Base-by-base conservation (phyloP, 2,888 invertebrate genomes). In the Conomelus anceps region DNA sequence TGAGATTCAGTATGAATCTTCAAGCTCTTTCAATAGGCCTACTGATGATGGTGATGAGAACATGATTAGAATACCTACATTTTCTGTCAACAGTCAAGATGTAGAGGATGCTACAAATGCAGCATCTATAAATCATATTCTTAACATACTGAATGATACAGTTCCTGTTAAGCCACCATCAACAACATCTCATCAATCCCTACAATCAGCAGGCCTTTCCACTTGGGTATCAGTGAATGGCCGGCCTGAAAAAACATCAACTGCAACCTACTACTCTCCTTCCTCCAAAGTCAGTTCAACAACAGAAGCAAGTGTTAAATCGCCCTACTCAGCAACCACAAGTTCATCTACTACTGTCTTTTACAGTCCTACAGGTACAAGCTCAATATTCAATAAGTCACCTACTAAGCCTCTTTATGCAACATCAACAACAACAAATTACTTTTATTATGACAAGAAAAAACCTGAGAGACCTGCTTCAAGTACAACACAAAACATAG, bases 61-160 rank as follows among this genome's bases (percentile, higher is more conserved):
- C 7, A 91, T 94, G 29, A 91, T 94, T 0, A 91, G 93, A 63
- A 93, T 94, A 3, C 93, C 94, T 22, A 94, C 93, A 0, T 93
- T 94, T 17, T 93, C 92, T 9, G 92, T 93, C 23, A 92, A 88
- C 85, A 89, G 89, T 23, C 89, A 34, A 88, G 41, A 90, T 29
- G 84, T 89, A 9, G 89, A 90, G 29, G 89, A 89, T 26, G 90
- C 89, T 22, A 90, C 91, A 7, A 91, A 91, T 87, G 90, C 91
- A 9, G 91, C 90, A 22, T 92, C 92, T 4, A 94, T 94, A 85
- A 93, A 93, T 91, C 94, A 94, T 84, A 94, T 94, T 17, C 92
- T 94, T 29, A 93, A 93, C 0, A 93, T 94, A 87, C 91, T 94
- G 22, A 94, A 94, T 86, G 93, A 93, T 22, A 93, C 93, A 23